Base-by-base conservation (phyloP, 2,888 invertebrate species). In the Epirrita christyi region DNA sequence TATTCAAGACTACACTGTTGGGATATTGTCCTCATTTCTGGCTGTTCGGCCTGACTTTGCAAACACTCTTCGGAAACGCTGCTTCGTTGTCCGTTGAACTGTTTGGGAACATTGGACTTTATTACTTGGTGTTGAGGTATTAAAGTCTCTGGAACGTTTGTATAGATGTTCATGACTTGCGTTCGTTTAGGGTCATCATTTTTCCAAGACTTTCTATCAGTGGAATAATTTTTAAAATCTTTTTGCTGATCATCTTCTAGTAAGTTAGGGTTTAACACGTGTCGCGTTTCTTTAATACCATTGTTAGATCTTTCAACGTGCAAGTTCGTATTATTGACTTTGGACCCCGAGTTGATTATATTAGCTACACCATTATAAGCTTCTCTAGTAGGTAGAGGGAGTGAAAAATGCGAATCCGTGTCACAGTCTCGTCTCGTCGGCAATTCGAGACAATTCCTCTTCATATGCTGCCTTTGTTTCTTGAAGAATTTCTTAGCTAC, bases 401-500 rank as follows among this genome's bases (percentile, higher is more conserved):
- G 61, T 0, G 92, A 92, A 29, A 88, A 79, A 59, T 91, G 92
- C 0, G 92, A 93, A 66, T 93, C 92, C 38, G 88, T 88, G 44
- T 93, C 93, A 21, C 90, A 93, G 56, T 94, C 94, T 10, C 93
- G 85, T 57, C 94, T 88, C 34, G 94, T 92, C 0, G 95, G 93
- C 11, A 95, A 85, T 49, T 95, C 95, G 15, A 96, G 88, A 72
- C 96, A 96, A 71, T 95, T 95, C 55, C 95, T 94, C 73, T 95
- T 96, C 81, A 94, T 93, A 66, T 96, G 92, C 43, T 96, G 93
- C 55, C 96, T 93, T 76, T 97, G 97, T 70, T 96, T 97, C 71
- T 96, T 96, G 85, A 98, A 98, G 81, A 98, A 98, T 76, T 97
- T 97, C 64, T 97, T 94, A 0, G 98, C 98, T 0, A 97, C 97